These are phyloP conservation scores for Ptilorrhoa leucosticta DNA, from an alignment of 2,113 vertebrate species.

Conservation along the genomic window DNA sequence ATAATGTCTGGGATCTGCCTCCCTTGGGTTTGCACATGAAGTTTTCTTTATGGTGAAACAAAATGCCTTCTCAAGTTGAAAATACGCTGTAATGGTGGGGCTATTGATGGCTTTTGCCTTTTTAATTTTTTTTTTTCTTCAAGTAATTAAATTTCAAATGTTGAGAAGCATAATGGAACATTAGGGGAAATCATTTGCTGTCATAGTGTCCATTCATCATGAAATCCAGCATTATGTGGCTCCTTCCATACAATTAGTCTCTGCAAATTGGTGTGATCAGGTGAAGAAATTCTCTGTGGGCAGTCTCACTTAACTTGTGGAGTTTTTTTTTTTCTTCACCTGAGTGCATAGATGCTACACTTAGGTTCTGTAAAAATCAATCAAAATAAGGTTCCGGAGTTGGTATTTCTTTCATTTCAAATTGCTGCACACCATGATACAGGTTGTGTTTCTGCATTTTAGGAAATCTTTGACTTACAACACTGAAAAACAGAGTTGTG, in stretches of 20 bases:
- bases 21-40: constrained; percentile 62
- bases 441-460: background rate
- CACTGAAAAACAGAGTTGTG: background rate
- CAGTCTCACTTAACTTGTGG: background rate
- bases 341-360: background rate
- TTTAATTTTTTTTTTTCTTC: background rate
- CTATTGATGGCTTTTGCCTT: background rate
- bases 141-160: constrained; percentile 57
- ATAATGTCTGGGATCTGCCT: constrained; percentile 63
- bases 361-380: background rate
- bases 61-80: constrained; percentile 53
- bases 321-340: background rate
- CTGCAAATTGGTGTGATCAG: constrained; percentile 7
- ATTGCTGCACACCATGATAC: background rate
- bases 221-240: background rate
- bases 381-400: background rate
- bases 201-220: constrained; percentile 4
- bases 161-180: constrained; percentile 48
- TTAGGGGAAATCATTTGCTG: background rate
- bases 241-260: constrained; percentile 15
- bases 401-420: background rate
- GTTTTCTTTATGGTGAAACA: constrained; percentile 63
- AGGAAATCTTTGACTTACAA: background rate
- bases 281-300: background rate
- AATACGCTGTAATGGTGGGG: constrained; percentile 18